Conservation (phyloP, 2,113 vertebrate genomes). For the Marcusenius ussheri region DNA sequence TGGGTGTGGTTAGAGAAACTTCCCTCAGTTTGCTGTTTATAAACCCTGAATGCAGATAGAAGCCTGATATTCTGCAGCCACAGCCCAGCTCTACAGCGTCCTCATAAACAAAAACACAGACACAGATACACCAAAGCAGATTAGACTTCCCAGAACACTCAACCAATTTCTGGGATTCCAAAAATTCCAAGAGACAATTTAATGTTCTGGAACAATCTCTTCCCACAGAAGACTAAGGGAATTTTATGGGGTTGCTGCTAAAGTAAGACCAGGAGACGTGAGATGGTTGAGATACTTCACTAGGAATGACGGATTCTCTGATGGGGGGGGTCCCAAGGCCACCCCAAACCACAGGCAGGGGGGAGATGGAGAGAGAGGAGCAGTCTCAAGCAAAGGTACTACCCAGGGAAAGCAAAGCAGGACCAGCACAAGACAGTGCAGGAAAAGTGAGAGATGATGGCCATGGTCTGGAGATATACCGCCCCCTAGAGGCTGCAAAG, state of each 20-base stretch:
- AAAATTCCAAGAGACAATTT: neutral
- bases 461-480: neutral
- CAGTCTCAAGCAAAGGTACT: neutral
- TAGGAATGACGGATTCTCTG: neutral
- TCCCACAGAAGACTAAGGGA: neutral
- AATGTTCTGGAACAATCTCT: neutral
- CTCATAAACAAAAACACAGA: neutral
- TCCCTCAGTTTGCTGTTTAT: neutral
- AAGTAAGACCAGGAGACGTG: neutral
- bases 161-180: neutral
- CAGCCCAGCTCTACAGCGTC: neutral
- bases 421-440: neutral
- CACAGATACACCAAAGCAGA: neutral
- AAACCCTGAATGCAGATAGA: neutral
- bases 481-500: neutral
- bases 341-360: neutral
- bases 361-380: neutral
- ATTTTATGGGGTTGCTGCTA: neutral
- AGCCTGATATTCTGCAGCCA: neutral
- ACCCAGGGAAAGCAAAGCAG: neutral
- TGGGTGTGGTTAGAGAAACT: neutral
- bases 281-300: neutral
- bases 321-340: neutral
- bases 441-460: neutral
- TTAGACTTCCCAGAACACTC: neutral